Evolutionary conservation across 2,113 vertebrate species (phyloP).

Genomic region (Paedocypris sp.): DNA sequence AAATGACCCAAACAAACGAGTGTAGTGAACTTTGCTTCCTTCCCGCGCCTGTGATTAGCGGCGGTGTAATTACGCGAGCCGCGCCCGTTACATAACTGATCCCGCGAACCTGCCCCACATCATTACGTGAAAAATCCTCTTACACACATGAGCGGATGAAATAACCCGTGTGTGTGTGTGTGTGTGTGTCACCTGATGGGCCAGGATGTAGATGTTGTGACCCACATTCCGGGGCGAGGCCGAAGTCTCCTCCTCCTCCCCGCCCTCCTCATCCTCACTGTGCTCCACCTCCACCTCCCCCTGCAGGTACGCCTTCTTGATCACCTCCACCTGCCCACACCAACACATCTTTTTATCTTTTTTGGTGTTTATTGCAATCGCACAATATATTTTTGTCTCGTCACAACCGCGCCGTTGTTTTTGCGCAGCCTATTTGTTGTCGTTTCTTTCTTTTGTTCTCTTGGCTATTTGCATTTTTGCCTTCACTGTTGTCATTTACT

Average conservation of each 20-base stretch:
- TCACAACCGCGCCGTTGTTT: no score
- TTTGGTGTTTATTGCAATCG: no score
- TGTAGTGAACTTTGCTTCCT: no score
- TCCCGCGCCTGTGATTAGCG: neutral
- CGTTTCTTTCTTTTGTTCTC: no score
- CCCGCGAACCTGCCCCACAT: constrained; percentile 3
- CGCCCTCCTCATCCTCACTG: constrained; percentile 75
- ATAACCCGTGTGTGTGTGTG: constrained; percentile 3
- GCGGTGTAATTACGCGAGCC: neutral
- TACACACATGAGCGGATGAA: neutral
- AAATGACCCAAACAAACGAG: no score
- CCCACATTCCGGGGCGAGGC: constrained; percentile 90
- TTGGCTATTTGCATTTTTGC: no score
- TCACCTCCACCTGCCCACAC: constrained; percentile 87
- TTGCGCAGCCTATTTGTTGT: no score
- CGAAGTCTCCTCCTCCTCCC: constrained; percentile 78
- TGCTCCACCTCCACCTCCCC: constrained; percentile 88
- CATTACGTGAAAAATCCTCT: constrained; percentile 3
- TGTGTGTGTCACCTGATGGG: constrained; percentile 75
- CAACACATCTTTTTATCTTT: no score
- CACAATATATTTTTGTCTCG: no score
- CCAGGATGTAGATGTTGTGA: constrained; percentile 96
- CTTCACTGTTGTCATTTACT: no score
- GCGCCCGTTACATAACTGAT: constrained; percentile 16
- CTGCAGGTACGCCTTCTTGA: constrained; percentile 96